A percentile compares a stretch with the other conserved stretches of the same genome.
Evolutionary conservation across 2,888 invertebrate genomes (phyloP).

Genomic region (Linyphia triangularis): DNA sequence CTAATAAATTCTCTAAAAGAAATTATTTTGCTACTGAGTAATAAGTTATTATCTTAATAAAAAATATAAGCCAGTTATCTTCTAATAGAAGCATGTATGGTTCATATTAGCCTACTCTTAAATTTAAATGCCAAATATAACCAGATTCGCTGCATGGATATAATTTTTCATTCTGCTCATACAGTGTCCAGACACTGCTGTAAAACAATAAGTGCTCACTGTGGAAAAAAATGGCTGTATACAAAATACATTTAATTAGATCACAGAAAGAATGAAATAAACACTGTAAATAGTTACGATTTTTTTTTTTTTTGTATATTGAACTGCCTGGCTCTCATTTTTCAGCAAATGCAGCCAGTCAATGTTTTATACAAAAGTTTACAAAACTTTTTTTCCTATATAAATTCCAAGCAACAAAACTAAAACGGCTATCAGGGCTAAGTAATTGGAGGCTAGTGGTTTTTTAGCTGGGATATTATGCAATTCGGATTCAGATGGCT

Average conservation of each 20-base stretch:
- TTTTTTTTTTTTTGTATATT: constrained; percentile 13
- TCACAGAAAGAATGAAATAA: background rate
- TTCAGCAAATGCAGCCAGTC: constrained; percentile 26
- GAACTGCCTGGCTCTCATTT: constrained; percentile 15
- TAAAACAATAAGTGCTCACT: background rate
- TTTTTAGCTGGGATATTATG: constrained; percentile 10
- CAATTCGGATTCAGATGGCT: constrained; percentile 29
- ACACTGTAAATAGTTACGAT: background rate
- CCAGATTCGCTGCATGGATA: background rate
- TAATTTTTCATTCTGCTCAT: background rate
- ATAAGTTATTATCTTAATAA: no score
- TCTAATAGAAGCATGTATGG: background rate
- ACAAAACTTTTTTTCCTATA: constrained; percentile 67
- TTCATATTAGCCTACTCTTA: background rate
- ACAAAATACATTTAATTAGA: background rate
- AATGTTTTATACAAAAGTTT: constrained; percentile 17
- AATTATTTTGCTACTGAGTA: no score
- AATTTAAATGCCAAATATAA: background rate
- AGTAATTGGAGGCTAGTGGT: constrained; percentile 45
- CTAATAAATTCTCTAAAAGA: no score
- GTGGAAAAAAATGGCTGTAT: background rate
- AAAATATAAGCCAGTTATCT: no score
- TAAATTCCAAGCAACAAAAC: constrained; percentile 59
- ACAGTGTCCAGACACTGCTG: background rate
- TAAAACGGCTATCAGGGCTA: constrained; percentile 43